Conservation (phyloP, 2,797 vertebrate genomes). For the Remorina albescens region DNA sequence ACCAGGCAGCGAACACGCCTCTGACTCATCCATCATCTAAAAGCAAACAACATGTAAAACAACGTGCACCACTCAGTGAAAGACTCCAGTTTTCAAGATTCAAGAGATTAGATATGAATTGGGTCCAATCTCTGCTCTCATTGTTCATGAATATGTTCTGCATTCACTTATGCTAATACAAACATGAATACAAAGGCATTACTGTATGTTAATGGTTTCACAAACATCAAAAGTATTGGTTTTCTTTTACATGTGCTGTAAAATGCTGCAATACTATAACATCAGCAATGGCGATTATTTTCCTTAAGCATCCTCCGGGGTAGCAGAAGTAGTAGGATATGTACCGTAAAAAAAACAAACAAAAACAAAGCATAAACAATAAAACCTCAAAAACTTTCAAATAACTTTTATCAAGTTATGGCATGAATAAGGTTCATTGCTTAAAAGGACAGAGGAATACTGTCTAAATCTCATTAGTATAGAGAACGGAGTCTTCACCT, state of each 20-base stretch:
- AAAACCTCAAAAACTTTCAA: constrained; percentile 20
- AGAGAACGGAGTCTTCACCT: constrained; percentile 16
- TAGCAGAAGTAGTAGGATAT: neutral
- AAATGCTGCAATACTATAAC: neutral
- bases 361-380: constrained; percentile 7
- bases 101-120: constrained; percentile 22
- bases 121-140: constrained; percentile 1
- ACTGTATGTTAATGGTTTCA: constrained; percentile 28
- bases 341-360: neutral
- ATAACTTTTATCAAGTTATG: constrained; percentile 2
- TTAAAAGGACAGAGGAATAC: constrained; percentile 10
- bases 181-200: constrained; percentile 32
- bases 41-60: constrained; percentile 30
- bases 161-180: constrained; percentile 22
- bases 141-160: constrained; percentile 26
- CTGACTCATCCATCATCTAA: constrained; percentile 89
- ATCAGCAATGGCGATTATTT: neutral
- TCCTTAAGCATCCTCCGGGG: constrained; percentile 13
- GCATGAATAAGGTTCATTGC: constrained; percentile 11
- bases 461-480: constrained; percentile 50
- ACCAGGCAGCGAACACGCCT: constrained; percentile 89
- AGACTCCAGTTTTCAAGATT: constrained; percentile 4
- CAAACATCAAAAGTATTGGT: neutral
- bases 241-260: constrained; percentile 5
- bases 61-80: neutral